Percentiles rank a stretch among this genome's conserved stretches.
These are phyloP conservation scores for Frankliniella intonsa DNA, from an alignment of 2,888 invertebrate genomes.

Conservation along the genomic window DNA sequence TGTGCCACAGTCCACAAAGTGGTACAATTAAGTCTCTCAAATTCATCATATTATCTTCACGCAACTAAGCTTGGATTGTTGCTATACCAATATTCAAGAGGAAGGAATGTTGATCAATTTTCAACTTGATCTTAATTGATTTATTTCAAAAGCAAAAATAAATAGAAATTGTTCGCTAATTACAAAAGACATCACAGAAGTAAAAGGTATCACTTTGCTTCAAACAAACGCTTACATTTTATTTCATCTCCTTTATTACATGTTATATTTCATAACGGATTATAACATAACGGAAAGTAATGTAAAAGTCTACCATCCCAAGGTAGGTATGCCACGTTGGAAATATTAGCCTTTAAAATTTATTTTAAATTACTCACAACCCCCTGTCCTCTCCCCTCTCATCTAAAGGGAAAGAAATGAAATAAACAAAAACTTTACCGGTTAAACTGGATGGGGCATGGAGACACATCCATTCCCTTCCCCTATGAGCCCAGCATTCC, in stretches of 20 bases:
- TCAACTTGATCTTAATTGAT: neutral
- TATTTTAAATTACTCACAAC: neutral
- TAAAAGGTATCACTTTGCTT: slow-evolving; percentile 19
- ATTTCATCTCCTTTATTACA: slow-evolving; percentile 15
- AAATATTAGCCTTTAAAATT: neutral
- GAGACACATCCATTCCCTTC: no score
- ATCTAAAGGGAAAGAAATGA: no score
- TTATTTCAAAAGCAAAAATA: slow-evolving; percentile 24
- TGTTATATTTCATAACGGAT: neutral
- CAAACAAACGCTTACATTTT: slow-evolving; percentile 19
- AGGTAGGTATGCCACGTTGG: neutral
- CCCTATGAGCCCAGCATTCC: no score
- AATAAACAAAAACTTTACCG: no score
- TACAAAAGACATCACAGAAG: slow-evolving; percentile 23
- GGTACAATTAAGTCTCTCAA: no score
- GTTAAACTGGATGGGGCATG: no score
- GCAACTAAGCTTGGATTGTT: no score
- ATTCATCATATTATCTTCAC: no score
- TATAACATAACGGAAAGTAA: neutral
- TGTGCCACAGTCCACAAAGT: no score
- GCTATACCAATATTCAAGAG: neutral
- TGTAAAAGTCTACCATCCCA: neutral
- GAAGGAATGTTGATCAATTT: slow-evolving; percentile 1
- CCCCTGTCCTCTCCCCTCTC: no score
- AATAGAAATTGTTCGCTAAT: slow-evolving; percentile 13